Conservation (phyloP, 2,113 vertebrate species). For the Pachycephala philippinensis region DNA sequence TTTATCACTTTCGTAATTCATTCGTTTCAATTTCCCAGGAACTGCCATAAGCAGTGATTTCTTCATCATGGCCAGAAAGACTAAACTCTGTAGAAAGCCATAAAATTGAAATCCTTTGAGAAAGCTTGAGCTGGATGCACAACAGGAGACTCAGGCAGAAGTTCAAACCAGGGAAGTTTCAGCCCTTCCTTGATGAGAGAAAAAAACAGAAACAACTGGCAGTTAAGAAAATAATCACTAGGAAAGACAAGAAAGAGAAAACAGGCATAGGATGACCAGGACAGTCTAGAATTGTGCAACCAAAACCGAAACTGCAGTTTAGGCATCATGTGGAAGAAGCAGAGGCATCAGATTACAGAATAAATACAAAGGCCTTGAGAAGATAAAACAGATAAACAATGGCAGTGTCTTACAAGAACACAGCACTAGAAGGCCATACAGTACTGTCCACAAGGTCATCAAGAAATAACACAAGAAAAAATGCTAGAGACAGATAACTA, state of each 20-base stretch:
- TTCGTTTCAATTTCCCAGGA: background rate
- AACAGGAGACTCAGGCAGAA: background rate
- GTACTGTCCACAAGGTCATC: background rate
- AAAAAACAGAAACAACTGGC: background rate
- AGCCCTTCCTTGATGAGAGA: background rate
- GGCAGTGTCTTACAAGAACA: background rate
- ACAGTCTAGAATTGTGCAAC: background rate
- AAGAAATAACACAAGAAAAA: background rate
- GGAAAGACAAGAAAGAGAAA: background rate
- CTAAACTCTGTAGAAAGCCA: background rate
- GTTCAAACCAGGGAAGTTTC: background rate
- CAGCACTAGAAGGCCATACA: background rate
- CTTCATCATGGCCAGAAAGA: background rate
- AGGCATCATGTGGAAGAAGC: background rate
- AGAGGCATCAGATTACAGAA: background rate
- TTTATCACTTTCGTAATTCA: background rate
- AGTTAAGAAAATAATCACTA: background rate
- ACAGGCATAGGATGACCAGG: background rate
- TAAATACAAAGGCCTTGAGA: background rate
- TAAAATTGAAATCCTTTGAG: background rate
- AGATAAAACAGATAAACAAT: background rate
- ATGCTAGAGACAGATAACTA: background rate
- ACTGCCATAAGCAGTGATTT: background rate
- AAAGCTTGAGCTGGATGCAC: background rate
- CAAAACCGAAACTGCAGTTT: background rate